Evolutionary conservation across 2,888 invertebrate genomes (phyloP).

Genomic region (Tipula lateralis): DNA sequence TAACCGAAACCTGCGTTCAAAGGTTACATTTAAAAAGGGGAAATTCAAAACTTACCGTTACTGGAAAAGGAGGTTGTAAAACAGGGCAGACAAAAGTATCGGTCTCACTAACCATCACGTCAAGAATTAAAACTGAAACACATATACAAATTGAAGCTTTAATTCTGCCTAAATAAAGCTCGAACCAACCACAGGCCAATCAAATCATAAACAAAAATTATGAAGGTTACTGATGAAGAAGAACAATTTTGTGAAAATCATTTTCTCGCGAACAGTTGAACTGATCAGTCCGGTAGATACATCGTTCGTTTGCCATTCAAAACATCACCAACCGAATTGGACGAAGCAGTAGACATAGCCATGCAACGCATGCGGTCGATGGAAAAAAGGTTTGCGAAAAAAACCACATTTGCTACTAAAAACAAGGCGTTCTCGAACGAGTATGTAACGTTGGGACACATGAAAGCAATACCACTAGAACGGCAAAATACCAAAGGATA

Average conservation of each 20-base stretch:
- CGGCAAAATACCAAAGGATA: neutral
- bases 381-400: neutral
- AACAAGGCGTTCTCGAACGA: neutral
- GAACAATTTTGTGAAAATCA: neutral
- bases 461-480: no score
- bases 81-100: neutral
- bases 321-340: no score
- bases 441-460: no score
- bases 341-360: no score
- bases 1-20: no score
- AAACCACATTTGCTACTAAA: neutral
- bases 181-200: neutral
- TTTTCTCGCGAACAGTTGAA: no score
- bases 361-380: no score
- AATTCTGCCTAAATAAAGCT: neutral
- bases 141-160: neutral
- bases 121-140: neutral
- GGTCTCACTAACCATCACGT: neutral
- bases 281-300: no score
- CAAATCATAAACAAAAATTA: neutral
- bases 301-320: no score
- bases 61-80: neutral
- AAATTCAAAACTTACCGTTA: neutral
- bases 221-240: neutral
- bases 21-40: no score